A percentile compares a stretch with the other conserved stretches of the same genome.
phyloP scores from a whole-genome alignment of 1,140 invertebrate genomes.

The Pseudomyrmex sp. region DNA sequence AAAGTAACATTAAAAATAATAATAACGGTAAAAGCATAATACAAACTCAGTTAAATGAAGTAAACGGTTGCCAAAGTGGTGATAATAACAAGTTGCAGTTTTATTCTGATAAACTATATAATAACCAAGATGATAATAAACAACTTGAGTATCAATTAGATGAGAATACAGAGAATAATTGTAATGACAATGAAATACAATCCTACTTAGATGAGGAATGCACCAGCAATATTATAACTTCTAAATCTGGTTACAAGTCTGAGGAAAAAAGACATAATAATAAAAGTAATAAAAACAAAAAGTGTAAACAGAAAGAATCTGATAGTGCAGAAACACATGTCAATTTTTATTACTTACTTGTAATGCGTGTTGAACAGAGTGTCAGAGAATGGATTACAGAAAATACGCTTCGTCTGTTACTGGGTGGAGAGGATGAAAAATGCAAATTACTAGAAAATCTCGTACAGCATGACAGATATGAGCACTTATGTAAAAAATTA shows the following conservation, averaged over 20 bases:
- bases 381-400: conserved; percentile 83
- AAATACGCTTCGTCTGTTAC: conserved; percentile 80
- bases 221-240: conserved; percentile 6
- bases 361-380: conserved; percentile 77
- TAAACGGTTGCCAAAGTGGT: neutral
- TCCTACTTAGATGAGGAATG: neutral
- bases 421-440: conserved; percentile 77
- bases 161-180: neutral
- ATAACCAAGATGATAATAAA: neutral
- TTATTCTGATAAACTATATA: neutral
- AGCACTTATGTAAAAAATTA: conserved; percentile 80
- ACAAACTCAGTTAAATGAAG: neutral
- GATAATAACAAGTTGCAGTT: neutral
- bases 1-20: neutral
- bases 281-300: conserved; percentile 27
- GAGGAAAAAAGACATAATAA: conserved; percentile 29
- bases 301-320: conserved; percentile 45
- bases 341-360: conserved; percentile 64
- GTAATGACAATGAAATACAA: neutral
- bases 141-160: neutral
- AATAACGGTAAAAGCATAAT: conserved; percentile 7
- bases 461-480: conserved; percentile 75
- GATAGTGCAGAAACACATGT: conserved; percentile 38
- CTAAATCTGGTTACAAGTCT: neutral
- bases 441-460: conserved; percentile 77